Base-by-base conservation (phyloP, 2,888 invertebrate species). In the Nowickia ferox region DNA sequence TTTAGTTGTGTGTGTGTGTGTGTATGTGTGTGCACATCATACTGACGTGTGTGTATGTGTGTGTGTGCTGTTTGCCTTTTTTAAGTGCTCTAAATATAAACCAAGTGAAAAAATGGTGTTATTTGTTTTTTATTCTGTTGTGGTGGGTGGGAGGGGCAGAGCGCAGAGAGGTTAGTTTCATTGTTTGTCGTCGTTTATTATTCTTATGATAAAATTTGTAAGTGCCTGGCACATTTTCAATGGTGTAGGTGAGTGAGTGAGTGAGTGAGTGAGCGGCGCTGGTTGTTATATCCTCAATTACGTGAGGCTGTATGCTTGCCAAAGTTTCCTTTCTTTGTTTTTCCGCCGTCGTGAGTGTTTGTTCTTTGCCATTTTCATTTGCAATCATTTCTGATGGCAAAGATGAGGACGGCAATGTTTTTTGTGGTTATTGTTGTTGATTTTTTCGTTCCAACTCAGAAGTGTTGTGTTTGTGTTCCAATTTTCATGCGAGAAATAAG, bases 391-490 rank as follows among this genome's bases (percentile, higher is more conserved):
- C 53, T 40, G 40, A 61, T 76, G 55, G 55, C 42, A 59, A 46
- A 55, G 19, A 68, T 48, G 75, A 55, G 19, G 63, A 61, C 30
- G 57, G 57, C 46, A 57, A 75, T 53, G 74, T 59, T 68, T 59
- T 59, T 65, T 57, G 42, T 55, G 66, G 9, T 57, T 57, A 15
- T 42, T 46, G 4, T 19, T 53, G 6, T 57, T 8, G 9, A 53
- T 6, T 71, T 65, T 46, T 40, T 51, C 1, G 48, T 53, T 55
- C 11, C 44, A 57, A 6, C 48, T 13, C 11, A 44, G 51, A 74
- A 81, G 81, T 81, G 66, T 66, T 78, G 77, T 78, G 77, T 84
- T 84, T 84, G 77, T 72, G 83, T 74, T 74, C 83, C 83, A 84
- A 84, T 84, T 84, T 78, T 74, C 46, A 46, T 55, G 53, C 83